phyloP scores from a whole-genome alignment of 2,797 vertebrate species.

The Myoxocephalus aenaeus region DNA sequence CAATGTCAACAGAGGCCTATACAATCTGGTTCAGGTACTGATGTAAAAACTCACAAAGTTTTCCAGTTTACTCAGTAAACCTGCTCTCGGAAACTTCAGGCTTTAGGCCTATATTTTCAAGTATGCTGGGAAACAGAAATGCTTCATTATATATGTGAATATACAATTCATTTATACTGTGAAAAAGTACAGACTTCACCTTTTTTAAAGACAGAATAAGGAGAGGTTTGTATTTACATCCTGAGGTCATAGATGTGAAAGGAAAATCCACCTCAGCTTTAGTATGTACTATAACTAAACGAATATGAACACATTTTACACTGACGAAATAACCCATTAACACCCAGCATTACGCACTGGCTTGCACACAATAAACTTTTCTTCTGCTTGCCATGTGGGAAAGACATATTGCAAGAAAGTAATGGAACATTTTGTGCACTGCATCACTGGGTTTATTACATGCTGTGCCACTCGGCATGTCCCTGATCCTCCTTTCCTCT shows the following conservation, averaged over 20 bases:
- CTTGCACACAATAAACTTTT: slow-evolving; percentile 67
- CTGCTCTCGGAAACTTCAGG: slow-evolving; percentile 1
- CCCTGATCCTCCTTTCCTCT: slow-evolving; percentile 48
- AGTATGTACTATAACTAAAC: slow-evolving; percentile 19
- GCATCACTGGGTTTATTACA: slow-evolving; percentile 63
- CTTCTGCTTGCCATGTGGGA: slow-evolving; percentile 56
- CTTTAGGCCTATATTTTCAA: slow-evolving; percentile 3
- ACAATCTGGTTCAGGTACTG: slow-evolving; percentile 2
- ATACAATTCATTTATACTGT: slow-evolving; percentile 2
- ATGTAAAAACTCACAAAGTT: slow-evolving; percentile 4
- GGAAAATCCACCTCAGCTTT: slow-evolving; percentile 20
- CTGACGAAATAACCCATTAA: slow-evolving; percentile 58
- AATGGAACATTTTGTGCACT: slow-evolving; percentile 72
- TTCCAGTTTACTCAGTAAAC: slow-evolving; percentile 8
- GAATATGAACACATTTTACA: slow-evolving; percentile 51
- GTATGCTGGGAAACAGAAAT: slow-evolving; percentile 4
- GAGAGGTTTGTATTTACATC: slow-evolving; percentile 24
- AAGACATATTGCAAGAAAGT: slow-evolving; percentile 63
- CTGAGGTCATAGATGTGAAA: slow-evolving; percentile 33
- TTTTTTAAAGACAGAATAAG: slow-evolving; percentile 19
- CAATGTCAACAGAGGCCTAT: not conserved
- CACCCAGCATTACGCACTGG: slow-evolving; percentile 61
- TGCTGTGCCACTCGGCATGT: slow-evolving; percentile 37
- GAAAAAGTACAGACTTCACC: not conserved
- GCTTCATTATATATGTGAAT: not conserved